phyloP scores from a whole-genome alignment of 2,113 vertebrate genomes.

The Tragelaphus strepsiceros region DNA sequence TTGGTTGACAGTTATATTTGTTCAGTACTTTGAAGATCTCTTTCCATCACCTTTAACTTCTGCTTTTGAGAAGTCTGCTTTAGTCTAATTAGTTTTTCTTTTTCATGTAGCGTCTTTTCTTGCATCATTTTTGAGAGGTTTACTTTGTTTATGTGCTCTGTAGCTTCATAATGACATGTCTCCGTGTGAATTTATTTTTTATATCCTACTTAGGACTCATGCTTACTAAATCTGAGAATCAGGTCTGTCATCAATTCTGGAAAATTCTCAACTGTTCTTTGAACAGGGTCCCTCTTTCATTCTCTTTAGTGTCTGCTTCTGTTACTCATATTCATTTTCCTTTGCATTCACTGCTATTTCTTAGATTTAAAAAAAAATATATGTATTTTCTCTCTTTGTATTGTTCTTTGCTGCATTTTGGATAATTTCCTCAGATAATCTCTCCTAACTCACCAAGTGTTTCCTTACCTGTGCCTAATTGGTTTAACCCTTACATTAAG shows the following conservation, averaged over 20 bases:
- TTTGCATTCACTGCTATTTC: neutral
- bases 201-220: neutral
- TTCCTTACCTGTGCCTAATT: neutral
- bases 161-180: neutral
- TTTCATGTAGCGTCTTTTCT: neutral
- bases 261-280: constrained; percentile 5
- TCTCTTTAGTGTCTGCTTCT: neutral
- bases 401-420: neutral
- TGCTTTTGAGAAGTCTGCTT: neutral
- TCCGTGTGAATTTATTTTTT: neutral
- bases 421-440: neutral
- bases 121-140: neutral
- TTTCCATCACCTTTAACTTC: neutral
- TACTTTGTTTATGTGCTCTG: neutral
- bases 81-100: neutral
- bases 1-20: neutral
- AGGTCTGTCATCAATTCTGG: neutral
- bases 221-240: constrained; percentile 15
- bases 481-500: neutral
- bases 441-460: too few relatives aligned
- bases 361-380: neutral
- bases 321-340: neutral
- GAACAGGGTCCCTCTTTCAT: neutral
- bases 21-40: neutral
- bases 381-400: neutral